phyloP scores from a whole-genome alignment of 35 echinoderm and acorn worm species.

The Chiridota heheva region DNA sequence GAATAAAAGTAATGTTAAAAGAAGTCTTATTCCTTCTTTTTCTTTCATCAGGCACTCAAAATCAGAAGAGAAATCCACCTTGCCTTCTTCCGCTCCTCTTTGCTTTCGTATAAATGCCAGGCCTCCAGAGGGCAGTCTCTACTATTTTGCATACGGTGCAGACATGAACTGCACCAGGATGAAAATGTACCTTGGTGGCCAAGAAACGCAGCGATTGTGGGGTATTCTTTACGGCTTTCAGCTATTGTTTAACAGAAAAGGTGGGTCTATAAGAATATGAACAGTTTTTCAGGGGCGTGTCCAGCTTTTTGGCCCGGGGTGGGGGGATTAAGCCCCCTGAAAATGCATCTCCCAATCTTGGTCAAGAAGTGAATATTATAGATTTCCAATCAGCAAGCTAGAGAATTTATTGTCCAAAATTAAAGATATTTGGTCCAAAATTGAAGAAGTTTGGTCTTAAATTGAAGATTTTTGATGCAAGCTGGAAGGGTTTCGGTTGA shows the following conservation, averaged over 20 bases:
- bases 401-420: too few species aligned
- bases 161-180: slow-evolving; percentile 82
- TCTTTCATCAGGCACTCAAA: slow-evolving; percentile 19
- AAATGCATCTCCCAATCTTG: too few species aligned
- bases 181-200: slow-evolving; percentile 53
- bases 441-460: too few species aligned
- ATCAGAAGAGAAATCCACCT: not conserved
- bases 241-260: slow-evolving; percentile 89
- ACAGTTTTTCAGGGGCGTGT: not conserved
- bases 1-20: too few species aligned
- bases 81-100: slow-evolving; percentile 48
- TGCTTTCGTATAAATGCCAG: slow-evolving; percentile 87
- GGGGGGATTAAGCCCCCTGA: not conserved
- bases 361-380: too few species aligned
- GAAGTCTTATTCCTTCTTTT: not conserved
- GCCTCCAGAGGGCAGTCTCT: slow-evolving; percentile 75
- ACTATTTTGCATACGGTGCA: slow-evolving; percentile 93
- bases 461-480: too few species aligned
- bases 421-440: too few species aligned
- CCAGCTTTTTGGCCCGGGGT: not conserved
- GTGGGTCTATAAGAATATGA: slow-evolving; percentile 26
- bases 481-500: too few species aligned
- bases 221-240: slow-evolving; percentile 84
- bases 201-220: slow-evolving; percentile 66
- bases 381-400: too few species aligned